Evolutionary conservation across 2,888 invertebrate species (phyloP).

Genomic region (Nephrotoma guestfalica): DNA sequence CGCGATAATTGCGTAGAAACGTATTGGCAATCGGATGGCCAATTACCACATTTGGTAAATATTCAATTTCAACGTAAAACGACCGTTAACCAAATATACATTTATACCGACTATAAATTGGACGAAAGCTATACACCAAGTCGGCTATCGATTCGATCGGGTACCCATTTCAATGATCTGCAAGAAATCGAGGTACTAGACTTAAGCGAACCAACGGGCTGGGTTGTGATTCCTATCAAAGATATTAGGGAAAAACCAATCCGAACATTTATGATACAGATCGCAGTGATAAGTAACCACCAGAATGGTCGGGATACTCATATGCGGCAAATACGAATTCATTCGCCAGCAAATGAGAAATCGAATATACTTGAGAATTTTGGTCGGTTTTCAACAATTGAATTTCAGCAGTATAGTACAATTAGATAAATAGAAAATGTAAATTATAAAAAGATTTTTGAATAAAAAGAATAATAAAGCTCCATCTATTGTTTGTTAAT

Average conservation of each 20-base stretch:
- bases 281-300: slow-evolving; percentile 93
- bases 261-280: slow-evolving; percentile 91
- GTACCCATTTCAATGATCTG: slow-evolving; percentile 92
- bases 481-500: not conserved
- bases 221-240: slow-evolving; percentile 88
- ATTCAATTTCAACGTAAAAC: slow-evolving; percentile 93
- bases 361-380: slow-evolving; percentile 46
- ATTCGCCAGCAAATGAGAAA: slow-evolving; percentile 59
- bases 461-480: not conserved
- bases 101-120: slow-evolving; percentile 94
- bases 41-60: slow-evolving; percentile 92
- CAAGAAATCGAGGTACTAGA: slow-evolving; percentile 92
- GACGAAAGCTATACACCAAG: slow-evolving; percentile 99
- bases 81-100: slow-evolving; percentile 85
- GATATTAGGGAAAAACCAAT: slow-evolving; percentile 77
- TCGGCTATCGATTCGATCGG: slow-evolving; percentile 81
- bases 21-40: slow-evolving; percentile 99
- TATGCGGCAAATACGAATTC: slow-evolving; percentile 91
- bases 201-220: slow-evolving; percentile 84
- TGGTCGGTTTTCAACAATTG: slow-evolving; percentile 65
- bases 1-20: slow-evolving; percentile 92
- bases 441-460: not conserved
- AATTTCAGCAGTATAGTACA: slow-evolving; percentile 68
- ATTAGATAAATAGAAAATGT: slow-evolving; percentile 41
- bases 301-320: slow-evolving; percentile 98